Conservation (phyloP, 2,113 vertebrate genomes). For the Oryzias celebensis region DNA sequence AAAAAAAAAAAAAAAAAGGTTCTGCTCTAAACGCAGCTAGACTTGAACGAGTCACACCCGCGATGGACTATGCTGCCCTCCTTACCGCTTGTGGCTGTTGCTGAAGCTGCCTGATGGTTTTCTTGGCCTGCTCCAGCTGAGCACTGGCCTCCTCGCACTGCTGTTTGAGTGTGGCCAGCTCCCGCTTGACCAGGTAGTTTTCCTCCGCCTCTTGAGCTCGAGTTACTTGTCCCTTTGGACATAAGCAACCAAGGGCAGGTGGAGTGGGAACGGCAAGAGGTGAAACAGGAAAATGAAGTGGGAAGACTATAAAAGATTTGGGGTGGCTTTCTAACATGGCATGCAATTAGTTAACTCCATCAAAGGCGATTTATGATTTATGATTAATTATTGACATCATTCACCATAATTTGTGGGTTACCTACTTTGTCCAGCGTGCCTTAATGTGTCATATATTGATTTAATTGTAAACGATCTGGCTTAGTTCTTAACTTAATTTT, state of each 20-base stretch:
- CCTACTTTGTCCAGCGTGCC: slow-evolving; percentile 17
- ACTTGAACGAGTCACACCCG: slow-evolving; percentile 13
- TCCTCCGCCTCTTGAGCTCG: slow-evolving; percentile 99
- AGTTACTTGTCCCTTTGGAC: slow-evolving; percentile 99
- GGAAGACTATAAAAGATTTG: slow-evolving; percentile 44
- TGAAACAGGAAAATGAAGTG: slow-evolving; percentile 29
- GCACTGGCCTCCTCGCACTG: slow-evolving; percentile 92
- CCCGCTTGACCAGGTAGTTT: slow-evolving; percentile 99
- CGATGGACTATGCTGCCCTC: slow-evolving; percentile 55
- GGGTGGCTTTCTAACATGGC: slow-evolving; percentile 33
- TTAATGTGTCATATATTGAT: slow-evolving; percentile 60
- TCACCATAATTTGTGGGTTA: slow-evolving; percentile 16
- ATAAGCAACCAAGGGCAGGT: slow-evolving; percentile 79
- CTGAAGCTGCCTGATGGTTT: slow-evolving; percentile 92
- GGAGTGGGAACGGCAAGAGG: slow-evolving; percentile 52
- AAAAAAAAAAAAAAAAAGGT: not conserved
- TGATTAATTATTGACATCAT: slow-evolving; percentile 20
- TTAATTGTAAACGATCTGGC: slow-evolving; percentile 17
- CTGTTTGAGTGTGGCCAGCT: slow-evolving; percentile 97
- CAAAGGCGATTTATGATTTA: slow-evolving; percentile 8
- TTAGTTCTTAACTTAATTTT: slow-evolving; percentile 1
- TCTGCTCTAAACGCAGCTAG: not conserved
- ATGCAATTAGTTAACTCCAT: slow-evolving; percentile 56
- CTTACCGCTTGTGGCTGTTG: slow-evolving; percentile 91
- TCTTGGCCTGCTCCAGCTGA: slow-evolving; percentile 94